Evolutionary conservation across 2,888 invertebrate genomes (phyloP), one percentile per base, ranked within the genome.

Genomic region (Crioceris asparagi): DNA sequence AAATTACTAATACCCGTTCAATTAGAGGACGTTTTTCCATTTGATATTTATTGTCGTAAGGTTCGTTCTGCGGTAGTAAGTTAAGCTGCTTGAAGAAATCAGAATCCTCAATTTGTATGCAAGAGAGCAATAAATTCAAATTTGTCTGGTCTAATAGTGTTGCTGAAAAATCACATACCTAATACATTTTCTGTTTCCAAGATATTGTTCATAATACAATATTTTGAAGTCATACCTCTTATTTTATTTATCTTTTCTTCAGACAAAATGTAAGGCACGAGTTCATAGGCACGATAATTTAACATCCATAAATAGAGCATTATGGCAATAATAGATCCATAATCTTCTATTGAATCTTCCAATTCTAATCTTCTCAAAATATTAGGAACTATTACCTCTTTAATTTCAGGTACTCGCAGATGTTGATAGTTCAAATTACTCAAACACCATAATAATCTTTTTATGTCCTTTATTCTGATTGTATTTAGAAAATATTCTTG

Each of bases 221-320:
- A 36, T 8, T 29, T 17, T 15, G 12, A 26, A 8, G 17, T 3
- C 42, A 40, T 47, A 54, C 53, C 46, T 44, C 41, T 48, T 7
- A 53, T 40, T 30, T 26, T 17, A 26, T 44, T 23, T 16, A 49
- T 36, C 32, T 46, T 48, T 26, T 44, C 32, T 38, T 48, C 36
- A 12, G 45, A 55, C 29, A 63, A 46, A 39, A 46, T 46, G 40
- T 49, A 45, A 27, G 54, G 51, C 39, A 64, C 44, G n/a, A 64
- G 44, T 36, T 56, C 52, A 19, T 50, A 43, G 10, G 59, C 49
- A 39, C 53, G 56, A 42, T 54, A 62, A 38, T 56, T 54, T 38
- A 66, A 48, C 44, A 66, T 64, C 67, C 67, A 67, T 35, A 68
- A 49, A 41, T 62, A 63, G 21, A 66, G 49, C 21, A 61, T 41